Conservation (phyloP, 92 coral and sea anemone genomes). For the Zoanthus sociatus region DNA sequence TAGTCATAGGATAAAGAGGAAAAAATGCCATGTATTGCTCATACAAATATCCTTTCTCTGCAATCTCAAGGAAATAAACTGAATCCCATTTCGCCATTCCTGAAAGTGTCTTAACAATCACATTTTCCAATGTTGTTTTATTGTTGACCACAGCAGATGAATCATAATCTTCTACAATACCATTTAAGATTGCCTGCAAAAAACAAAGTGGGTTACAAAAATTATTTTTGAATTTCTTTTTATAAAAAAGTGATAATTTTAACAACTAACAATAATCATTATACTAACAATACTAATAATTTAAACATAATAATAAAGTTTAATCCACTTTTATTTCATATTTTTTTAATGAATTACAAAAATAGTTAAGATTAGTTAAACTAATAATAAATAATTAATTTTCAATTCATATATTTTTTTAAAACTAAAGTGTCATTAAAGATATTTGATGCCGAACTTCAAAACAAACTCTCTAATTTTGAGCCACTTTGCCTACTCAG, state of each 20-base stretch:
- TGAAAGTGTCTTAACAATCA: slow-evolving; percentile 51
- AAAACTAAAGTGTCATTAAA: no score
- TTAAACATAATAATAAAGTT: no score
- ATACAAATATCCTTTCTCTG: slow-evolving; percentile 82
- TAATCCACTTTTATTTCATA: no score
- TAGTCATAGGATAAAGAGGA: slow-evolving; percentile 80
- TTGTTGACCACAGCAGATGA: slow-evolving; percentile 55
- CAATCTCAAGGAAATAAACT: slow-evolving; percentile 87
- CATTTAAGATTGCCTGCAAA: slow-evolving; percentile 71
- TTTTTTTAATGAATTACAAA: no score
- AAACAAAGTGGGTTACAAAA: background rate
- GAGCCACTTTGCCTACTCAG: no score
- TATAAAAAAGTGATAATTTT: no score
- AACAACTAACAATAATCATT: background rate
- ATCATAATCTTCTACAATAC: slow-evolving; percentile 80
- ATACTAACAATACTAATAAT: no score
- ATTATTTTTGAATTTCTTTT: background rate
- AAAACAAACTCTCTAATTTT: no score
- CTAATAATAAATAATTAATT: no score
- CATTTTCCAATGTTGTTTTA: slow-evolving; percentile 40
- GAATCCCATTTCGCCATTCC: slow-evolving; percentile 96
- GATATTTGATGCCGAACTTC: no score
- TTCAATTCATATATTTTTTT: no score
- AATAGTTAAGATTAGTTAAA: no score
- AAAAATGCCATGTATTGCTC: slow-evolving; percentile 98